phyloP scores from a whole-genome alignment of 2,797 vertebrate genomes.

The Antrozous pallidus region DNA sequence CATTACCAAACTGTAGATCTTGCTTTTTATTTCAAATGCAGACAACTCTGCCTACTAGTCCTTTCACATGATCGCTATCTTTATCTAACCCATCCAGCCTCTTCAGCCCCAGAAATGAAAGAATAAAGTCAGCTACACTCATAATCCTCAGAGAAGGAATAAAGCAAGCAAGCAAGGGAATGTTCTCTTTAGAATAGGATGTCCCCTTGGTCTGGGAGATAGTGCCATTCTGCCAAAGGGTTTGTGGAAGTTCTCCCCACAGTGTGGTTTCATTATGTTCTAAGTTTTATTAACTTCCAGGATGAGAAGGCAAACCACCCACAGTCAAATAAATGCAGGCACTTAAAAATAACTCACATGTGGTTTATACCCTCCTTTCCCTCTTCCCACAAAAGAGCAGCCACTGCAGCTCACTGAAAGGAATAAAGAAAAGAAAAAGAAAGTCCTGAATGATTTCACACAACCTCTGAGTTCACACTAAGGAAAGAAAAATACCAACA shows the following conservation, averaged over 20 bases:
- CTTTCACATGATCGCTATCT: not conserved
- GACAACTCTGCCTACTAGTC: not conserved
- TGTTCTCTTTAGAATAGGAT: not conserved
- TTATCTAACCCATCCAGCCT: not conserved
- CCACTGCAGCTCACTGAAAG: not conserved
- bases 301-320: not conserved
- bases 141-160: not conserved
- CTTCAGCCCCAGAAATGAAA: not conserved
- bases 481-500: not conserved
- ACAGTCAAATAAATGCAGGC: constrained; percentile 30
- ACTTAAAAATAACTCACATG: constrained; percentile 27
- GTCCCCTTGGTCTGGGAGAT: not conserved
- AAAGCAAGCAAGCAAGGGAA: not conserved
- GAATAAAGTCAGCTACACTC: not conserved
- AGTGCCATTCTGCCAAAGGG: not conserved
- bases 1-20: not conserved
- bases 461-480: not conserved
- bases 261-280: constrained; percentile 16
- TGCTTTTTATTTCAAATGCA: constrained; percentile 15
- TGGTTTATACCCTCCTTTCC: not conserved
- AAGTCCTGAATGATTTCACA: not conserved
- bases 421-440: not conserved
- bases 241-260: not conserved
- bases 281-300: constrained; percentile 4
- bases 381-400: not conserved